Evolutionary conservation across 2,888 invertebrate species (phyloP), one percentile per base, ranked within the genome.

Genomic region (Chymomyza fuscimana): DNA sequence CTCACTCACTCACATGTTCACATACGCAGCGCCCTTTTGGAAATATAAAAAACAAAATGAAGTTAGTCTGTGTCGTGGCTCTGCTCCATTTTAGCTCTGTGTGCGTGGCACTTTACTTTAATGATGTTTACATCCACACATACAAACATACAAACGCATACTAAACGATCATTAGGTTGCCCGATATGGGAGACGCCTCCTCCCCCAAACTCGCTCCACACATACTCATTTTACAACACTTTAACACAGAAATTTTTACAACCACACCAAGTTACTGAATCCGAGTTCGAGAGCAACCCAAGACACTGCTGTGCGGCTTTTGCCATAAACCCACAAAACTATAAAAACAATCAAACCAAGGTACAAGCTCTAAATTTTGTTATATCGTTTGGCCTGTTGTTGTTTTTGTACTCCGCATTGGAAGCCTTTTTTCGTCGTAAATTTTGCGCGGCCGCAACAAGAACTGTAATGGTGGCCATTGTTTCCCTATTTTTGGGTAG

Each of bases 321-420:
- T 16, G 40, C 16, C 36, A 63, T 29, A 63, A 32, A 67, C 71
- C 81, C 81, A 81, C 86, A 86, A 86, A 86, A 84, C 83, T 83
- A 83, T 83, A 83, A 84, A 86, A 84, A 77, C 86, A 86, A 84
- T 84, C 86, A 84, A 80, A 83, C 77, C 86, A 86, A 80, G 85
- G 79, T 77, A 76, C 80, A 76, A 72, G 82, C 80, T 74, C 68
- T 58, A 19, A 29, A 56, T 70, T 71, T 65, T 71, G 68, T 40
- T 73, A 36, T 19, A 46, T 67, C 54, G 46, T 60, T 67, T 65
- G 66, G 52, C 50, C 19, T 67, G 52, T 19, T 15, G 59, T 59
- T 36, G 36, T 36, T 36, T 10, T 32, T n/a, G 36, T 36, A 12
- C 2, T 15, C 12, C 40, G 60, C 62, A 72, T 84, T 83, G 81